Evolutionary conservation across 2,113 vertebrate species (phyloP).

Genomic region (Gobio gobio): DNA sequence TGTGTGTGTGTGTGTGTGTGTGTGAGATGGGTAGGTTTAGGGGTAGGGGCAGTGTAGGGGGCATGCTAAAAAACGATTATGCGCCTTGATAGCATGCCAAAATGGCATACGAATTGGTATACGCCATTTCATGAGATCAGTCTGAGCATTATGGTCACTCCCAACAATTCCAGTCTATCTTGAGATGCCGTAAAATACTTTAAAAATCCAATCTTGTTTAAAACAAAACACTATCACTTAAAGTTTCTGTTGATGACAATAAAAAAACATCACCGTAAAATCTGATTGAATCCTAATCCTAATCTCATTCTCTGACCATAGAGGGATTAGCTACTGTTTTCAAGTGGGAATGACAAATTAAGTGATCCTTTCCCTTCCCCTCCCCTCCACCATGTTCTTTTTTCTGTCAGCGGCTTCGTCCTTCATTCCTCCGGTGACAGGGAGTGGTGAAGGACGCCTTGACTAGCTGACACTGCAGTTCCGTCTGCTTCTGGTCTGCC

Average conservation of each 20-base stretch:
- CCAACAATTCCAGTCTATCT: not conserved
- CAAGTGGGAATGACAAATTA: slow-evolving; percentile 64
- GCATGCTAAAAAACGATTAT: no score
- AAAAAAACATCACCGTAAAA: slow-evolving; percentile 10
- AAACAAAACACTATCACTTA: not conserved
- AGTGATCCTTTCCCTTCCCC: slow-evolving; percentile 57
- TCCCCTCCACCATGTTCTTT: slow-evolving; percentile 37
- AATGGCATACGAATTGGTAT: no score
- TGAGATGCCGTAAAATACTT: not conserved
- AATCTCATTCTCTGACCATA: slow-evolving; percentile 37
- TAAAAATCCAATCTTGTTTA: not conserved
- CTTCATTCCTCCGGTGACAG: slow-evolving; percentile 63
- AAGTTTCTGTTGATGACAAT: not conserved
- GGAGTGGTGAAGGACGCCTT: slow-evolving; percentile 67
- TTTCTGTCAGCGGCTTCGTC: slow-evolving; percentile 72
- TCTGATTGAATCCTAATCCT: slow-evolving; percentile 32
- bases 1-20: no score
- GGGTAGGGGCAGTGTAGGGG: no score
- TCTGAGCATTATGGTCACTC: not conserved
- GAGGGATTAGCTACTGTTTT: slow-evolving; percentile 48
- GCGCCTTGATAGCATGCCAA: no score
- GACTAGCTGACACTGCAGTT: slow-evolving; percentile 78
- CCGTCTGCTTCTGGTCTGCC: slow-evolving; percentile 67
- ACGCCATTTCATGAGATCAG: no score
- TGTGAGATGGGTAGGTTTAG: no score